Evolutionary conservation across 2,797 vertebrate genomes (phyloP).

Genomic region (Lates japonicus): DNA sequence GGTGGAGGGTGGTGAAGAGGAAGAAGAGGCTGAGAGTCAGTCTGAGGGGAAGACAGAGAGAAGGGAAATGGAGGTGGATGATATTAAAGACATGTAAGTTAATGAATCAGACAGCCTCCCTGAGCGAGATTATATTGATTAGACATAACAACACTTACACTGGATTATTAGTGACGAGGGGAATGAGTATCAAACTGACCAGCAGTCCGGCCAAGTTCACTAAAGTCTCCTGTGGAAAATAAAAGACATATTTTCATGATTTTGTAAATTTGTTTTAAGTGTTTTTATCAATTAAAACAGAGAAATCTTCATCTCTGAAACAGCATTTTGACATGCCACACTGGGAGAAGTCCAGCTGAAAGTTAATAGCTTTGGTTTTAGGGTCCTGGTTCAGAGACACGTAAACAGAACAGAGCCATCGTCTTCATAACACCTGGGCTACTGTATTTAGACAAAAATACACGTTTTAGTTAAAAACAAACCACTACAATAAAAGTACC

Average conservation of each 20-base stretch:
- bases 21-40: conserved; percentile 90
- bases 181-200: conserved; percentile 90
- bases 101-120: not conserved
- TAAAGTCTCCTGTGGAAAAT: conserved; percentile 88
- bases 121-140: not conserved
- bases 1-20: conserved; percentile 90
- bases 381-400: not conserved
- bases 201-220: conserved; percentile 92
- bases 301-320: not conserved
- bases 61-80: not conserved
- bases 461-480: not conserved
- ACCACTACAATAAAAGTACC: conserved; percentile 82
- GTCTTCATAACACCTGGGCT: not conserved
- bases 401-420: not conserved
- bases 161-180: conserved; percentile 87
- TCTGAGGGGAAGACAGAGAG: conserved; percentile 70
- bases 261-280: not conserved
- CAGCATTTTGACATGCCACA: not conserved
- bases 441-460: not conserved
- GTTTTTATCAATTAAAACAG: not conserved
- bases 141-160: conserved; percentile 77
- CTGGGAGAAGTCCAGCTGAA: not conserved
- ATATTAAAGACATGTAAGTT: not conserved
- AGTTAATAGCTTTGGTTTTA: not conserved
- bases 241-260: not conserved